Evolutionary conservation across 2,888 invertebrate genomes (phyloP).

Genomic region (Hanleya hanleyi): DNA sequence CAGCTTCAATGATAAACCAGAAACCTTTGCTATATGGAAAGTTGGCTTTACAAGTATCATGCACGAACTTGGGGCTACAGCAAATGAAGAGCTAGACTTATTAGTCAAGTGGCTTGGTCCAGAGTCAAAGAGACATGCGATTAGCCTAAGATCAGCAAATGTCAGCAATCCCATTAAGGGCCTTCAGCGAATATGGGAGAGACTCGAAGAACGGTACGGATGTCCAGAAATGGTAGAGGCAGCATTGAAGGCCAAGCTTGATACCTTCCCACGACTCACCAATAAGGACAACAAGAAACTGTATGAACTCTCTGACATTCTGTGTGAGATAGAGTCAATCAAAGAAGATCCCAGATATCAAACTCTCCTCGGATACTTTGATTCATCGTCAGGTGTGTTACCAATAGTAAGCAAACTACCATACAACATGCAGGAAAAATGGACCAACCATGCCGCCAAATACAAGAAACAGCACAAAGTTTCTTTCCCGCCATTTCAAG

Average conservation of each 20-base stretch:
- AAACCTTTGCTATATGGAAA: too few relatives aligned
- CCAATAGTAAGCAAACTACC: conserved; percentile 6
- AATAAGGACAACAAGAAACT: conserved; percentile 25
- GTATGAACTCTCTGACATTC: conserved; percentile 4
- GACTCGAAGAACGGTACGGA: conserved; percentile 33
- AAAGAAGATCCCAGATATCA: conserved; percentile 29
- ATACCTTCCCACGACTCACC: conserved; percentile 32
- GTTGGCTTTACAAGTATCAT: too few relatives aligned
- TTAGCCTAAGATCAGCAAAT: conserved; percentile 32
- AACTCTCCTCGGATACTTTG: conserved; percentile 4
- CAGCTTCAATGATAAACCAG: too few relatives aligned
- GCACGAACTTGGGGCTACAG: too few relatives aligned
- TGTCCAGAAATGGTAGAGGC: conserved; percentile 28
- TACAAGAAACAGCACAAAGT: background rate
- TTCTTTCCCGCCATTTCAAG: conserved; percentile 24
- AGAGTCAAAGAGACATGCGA: conserved; percentile 21
- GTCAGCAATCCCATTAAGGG: conserved; percentile 17
- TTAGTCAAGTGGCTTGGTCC: conserved; percentile 27
- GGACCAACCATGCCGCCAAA: background rate
- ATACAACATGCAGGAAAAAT: conserved; percentile 2
- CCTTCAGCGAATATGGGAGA: conserved; percentile 26
- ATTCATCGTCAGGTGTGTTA: conserved; percentile 7
- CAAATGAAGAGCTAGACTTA: conserved; percentile 23
- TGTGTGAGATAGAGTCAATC: conserved; percentile 31
- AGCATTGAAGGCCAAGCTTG: conserved; percentile 25